phyloP scores from a whole-genome alignment of 2,888 invertebrate genomes.

The Torymus aiolomorphi region DNA sequence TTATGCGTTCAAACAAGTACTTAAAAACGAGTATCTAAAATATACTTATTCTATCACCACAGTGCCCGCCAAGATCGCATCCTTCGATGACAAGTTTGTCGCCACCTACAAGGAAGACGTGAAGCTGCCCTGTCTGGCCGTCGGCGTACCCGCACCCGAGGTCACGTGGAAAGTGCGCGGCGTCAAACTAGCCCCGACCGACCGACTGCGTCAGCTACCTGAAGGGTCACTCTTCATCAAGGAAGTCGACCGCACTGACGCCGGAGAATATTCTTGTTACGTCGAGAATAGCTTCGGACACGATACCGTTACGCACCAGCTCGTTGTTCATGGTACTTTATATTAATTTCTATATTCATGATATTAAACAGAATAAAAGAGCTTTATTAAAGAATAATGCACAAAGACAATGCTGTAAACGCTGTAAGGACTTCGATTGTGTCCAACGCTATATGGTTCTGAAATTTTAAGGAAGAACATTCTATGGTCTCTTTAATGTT shows the following conservation, averaged over 20 bases:
- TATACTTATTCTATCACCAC: slow-evolving; percentile 38
- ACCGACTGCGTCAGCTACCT: slow-evolving; percentile 88
- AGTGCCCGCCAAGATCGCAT: slow-evolving; percentile 96
- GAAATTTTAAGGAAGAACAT: no score
- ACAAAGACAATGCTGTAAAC: no score
- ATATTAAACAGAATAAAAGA: no score
- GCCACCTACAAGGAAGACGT: slow-evolving; percentile 95
- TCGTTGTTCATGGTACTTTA: slow-evolving; percentile 86
- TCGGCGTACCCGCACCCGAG: slow-evolving; percentile 93
- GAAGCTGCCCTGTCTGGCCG: slow-evolving; percentile 92
- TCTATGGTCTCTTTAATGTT: no score
- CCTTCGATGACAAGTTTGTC: slow-evolving; percentile 94
- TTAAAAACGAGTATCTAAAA: neutral
- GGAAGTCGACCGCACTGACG: slow-evolving; percentile 91
- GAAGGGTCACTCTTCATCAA: slow-evolving; percentile 95
- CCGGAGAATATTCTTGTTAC: slow-evolving; percentile 95
- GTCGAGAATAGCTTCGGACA: slow-evolving; percentile 95
- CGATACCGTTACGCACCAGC: slow-evolving; percentile 92
- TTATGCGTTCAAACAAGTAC: no score
- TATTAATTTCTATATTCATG: neutral
- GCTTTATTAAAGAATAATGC: no score
- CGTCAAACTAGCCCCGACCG: slow-evolving; percentile 85
- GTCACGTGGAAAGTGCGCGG: slow-evolving; percentile 91
- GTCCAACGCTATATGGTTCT: no score
- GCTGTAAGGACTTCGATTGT: no score